Base-by-base conservation (phyloP, 2,113 vertebrate species). In the Gallinago media region DNA sequence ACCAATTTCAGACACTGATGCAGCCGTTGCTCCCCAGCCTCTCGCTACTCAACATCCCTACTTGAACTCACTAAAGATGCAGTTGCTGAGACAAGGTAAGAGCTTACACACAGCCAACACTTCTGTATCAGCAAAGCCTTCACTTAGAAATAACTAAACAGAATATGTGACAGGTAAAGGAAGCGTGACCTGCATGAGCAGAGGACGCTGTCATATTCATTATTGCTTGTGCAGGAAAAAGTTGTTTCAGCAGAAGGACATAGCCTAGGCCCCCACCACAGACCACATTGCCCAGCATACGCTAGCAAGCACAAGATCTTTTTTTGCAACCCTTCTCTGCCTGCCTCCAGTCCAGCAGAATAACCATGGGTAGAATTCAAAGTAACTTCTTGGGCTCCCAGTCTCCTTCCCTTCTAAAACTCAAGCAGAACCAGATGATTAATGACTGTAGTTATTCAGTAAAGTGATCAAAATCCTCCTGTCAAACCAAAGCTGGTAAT, bases 191-290 rank as follows among this genome's bases (percentile, higher is more conserved):
- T 40, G 63, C 47, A 47, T 18, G 29, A 40, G 34, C 12, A 15
- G 23, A 44, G 18, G 36, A 23, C 19, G 23, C 20, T 4, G 4
- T 8, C 3, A 1, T 9, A 19, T 32, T n/a, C 10, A 3, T 38
- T 25, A 2, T 9, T 71, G 40, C 50, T 61, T 59, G 68, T 36
- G 9, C 3, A 11, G 34, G 36, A 38, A 36, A 4, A 50, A 22
- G 18, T 2, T 67, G n/a, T 19, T 73, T 72, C 77, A 87, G 67
- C n/a, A 76, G 38, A 11, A 59, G 19, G 21, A 63, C 32, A 18
- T 31, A 38, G 23, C 8, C 19, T 21, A 25, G 29, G 46, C 4
- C 29, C 46, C 13, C 72, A 54, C 12, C 15, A 34, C 31, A 49
- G 8, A 12, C 5, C 4, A 1, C 21, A 5, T 11, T 6, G 19